These are phyloP conservation scores for Drosophila nr. perissopoda DNA, from an alignment of 2,888 invertebrate genomes.

Conservation along the genomic window DNA sequence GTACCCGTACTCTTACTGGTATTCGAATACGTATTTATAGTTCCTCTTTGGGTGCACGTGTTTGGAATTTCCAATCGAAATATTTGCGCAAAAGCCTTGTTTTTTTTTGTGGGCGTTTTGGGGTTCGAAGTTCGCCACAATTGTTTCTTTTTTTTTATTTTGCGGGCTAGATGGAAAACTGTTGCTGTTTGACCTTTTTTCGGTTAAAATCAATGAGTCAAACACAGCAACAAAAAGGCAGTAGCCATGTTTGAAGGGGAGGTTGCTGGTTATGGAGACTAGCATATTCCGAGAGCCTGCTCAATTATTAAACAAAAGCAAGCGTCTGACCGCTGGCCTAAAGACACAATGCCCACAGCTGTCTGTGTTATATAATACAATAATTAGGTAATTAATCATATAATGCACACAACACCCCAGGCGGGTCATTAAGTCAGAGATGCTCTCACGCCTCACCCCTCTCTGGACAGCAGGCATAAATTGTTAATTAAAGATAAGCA, in stretches of 20 bases:
- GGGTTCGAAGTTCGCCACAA: conserved; percentile 26
- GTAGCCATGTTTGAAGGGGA: neutral
- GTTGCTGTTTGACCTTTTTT: conserved; percentile 52
- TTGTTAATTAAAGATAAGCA: conserved; percentile 72
- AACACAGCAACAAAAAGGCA: neutral
- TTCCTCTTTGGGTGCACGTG: conserved; percentile 41
- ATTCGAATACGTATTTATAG: conserved; percentile 45
- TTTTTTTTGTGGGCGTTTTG: neutral
- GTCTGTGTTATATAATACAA: conserved; percentile 58
- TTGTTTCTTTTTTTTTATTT: conserved; percentile 25
- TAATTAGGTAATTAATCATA: conserved; percentile 74
- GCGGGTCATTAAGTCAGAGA: conserved; percentile 61
- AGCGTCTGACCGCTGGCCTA: conserved; percentile 41
- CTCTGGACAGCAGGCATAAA: conserved; percentile 30
- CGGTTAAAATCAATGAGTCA: conserved; percentile 40
- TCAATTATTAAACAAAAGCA: conserved; percentile 60
- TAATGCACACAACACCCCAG: conserved; percentile 39
- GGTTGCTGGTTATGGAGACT: neutral
- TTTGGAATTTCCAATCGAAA: conserved; percentile 54
- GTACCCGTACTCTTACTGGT: neutral
- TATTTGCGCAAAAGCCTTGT: conserved; percentile 43
- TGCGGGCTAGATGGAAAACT: conserved; percentile 23
- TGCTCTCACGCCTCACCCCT: neutral
- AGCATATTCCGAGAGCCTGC: conserved; percentile 1
- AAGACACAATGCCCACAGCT: conserved; percentile 54